Base-by-base conservation (phyloP, 2,113 vertebrate genomes). In the Anas platyrhynchos region DNA sequence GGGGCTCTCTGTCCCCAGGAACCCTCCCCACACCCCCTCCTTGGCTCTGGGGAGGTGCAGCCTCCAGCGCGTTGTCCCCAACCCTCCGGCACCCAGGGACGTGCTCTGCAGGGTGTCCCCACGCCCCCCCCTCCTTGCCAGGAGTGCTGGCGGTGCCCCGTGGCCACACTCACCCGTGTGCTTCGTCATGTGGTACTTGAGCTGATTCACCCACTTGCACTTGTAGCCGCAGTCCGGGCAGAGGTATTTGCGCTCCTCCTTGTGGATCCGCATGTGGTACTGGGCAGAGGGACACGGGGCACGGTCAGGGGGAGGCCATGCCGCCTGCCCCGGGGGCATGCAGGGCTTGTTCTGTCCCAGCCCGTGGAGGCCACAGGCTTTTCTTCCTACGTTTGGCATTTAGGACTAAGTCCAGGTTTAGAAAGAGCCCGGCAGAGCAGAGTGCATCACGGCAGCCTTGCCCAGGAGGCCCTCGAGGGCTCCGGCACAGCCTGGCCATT, bases 111-210 rank as follows among this genome's bases (percentile, higher is more conserved):
- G 21, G 7, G 11, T 2, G 16, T 48, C 32, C 66, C 84, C 34
- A 58, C 2, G 8, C 36, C 76, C 58, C 34, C 71, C 36, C 46
- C 27, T 38, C 38, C 38, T n/a, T 27, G 71, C 71, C 29, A 15
- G 27, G 34, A 25, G 52, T 11, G 67, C 22, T 71, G 32, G 67
- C 2, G 5, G 13, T 22, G 54, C 44, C 34, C 3, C 0, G 65
- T 0, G 1, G 43, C 54, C 58, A 44, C 54, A 67, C 83, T 94
- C 97, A 99, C 99, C 99, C 36, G 99, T 99, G 96, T 99, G 99
- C 86, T 99, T 99, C 16, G 98, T 99, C 99, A 99, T 99, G 97
- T 99, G 99, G 88, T 99, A 99, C 96, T 99, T 99, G 90, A 99
- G 98, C 95, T 99, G 99, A 96, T 99, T 99, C 59, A 99, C 98